Conservation (phyloP, 1,140 invertebrate species). For the Anadara kagoshimensis region DNA sequence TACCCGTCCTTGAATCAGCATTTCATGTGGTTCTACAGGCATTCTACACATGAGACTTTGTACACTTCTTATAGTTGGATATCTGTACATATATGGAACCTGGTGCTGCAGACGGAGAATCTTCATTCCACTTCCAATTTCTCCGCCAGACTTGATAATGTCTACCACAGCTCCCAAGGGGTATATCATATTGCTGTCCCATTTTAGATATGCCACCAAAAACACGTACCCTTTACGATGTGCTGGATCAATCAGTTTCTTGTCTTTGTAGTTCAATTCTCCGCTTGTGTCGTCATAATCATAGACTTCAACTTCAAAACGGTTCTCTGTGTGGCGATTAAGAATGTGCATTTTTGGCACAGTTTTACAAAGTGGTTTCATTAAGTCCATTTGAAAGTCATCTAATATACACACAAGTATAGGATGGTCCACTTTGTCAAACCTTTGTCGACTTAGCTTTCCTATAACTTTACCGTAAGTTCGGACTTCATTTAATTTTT, state of each 20-base stretch:
- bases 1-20: conserved; percentile 72
- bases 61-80: conserved; percentile 20
- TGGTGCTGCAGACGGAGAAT: conserved; percentile 30
- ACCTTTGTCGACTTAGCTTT: conserved; percentile 43
- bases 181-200: conserved; percentile 28
- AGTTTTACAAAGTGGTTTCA: conserved; percentile 54
- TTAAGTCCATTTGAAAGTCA: conserved; percentile 42
- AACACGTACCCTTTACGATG: conserved; percentile 31
- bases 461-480: conserved; percentile 57
- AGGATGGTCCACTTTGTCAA: conserved; percentile 35
- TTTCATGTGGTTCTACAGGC: background rate
- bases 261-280: conserved; percentile 14
- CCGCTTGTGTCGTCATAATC: conserved; percentile 13
- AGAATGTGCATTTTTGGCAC: conserved; percentile 55
- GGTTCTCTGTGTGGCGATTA: conserved; percentile 17
- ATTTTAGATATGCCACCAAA: conserved; percentile 31
- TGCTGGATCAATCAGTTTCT: conserved; percentile 11
- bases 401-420: conserved; percentile 55
- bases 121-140: conserved; percentile 17
- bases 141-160: conserved; percentile 23
- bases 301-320: conserved; percentile 23
- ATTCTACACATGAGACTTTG: conserved; percentile 9
- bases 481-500: background rate
- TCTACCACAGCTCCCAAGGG: conserved; percentile 36
- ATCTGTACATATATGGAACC: conserved; percentile 30